These are phyloP conservation scores for Aegotheles bennettii DNA, from an alignment of 2,113 vertebrate species.

Conservation along the genomic window DNA sequence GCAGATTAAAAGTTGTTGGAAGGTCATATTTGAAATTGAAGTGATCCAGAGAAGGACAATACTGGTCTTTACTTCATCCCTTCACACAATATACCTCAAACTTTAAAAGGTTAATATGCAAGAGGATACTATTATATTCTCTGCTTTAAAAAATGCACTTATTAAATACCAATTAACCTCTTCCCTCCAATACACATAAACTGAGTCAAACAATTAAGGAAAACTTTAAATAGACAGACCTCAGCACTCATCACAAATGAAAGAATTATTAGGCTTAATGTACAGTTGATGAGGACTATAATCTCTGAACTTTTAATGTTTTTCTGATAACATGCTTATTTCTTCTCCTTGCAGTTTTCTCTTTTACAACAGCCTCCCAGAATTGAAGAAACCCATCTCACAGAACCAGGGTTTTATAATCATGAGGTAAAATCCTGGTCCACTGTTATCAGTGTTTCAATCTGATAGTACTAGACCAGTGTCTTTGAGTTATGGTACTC, in stretches of 20 bases:
- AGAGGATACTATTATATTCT: not conserved
- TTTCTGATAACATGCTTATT: not conserved
- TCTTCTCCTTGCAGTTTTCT: not conserved
- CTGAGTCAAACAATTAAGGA: not conserved
- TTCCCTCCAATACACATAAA: not conserved
- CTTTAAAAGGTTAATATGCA: not conserved
- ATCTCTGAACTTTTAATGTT: not conserved
- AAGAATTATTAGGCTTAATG: not conserved
- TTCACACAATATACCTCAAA: not conserved
- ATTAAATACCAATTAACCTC: not conserved
- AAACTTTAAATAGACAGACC: not conserved
- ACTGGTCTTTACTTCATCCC: not conserved
- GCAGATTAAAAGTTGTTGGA: constrained; percentile 11
- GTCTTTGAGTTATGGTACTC: not conserved
- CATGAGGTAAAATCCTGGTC: not conserved
- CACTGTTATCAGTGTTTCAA: not conserved
- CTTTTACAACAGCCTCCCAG: not conserved
- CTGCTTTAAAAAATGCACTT: not conserved
- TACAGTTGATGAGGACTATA: not conserved
- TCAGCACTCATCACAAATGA: not conserved
- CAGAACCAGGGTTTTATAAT: not conserved
- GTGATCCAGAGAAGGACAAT: not conserved
- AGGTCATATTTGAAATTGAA: not conserved
- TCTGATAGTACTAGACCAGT: not conserved
- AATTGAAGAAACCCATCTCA: not conserved